Evolutionary conservation across 2,113 vertebrate species (phyloP), one percentile per base, ranked within the genome.

Genomic region (Crotalus horridus): DNA sequence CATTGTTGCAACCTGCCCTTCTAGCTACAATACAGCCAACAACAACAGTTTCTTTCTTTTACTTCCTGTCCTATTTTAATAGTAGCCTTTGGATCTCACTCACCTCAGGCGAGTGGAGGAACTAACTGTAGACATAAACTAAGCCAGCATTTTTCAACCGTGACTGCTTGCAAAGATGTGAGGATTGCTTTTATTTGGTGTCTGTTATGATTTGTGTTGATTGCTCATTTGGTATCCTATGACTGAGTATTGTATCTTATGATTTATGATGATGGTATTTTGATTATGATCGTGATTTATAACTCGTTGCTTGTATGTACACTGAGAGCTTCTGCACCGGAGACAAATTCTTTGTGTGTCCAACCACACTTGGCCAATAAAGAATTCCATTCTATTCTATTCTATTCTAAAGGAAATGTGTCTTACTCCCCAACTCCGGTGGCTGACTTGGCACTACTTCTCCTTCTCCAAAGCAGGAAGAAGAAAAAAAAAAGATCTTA

Each of bases 401-500:
- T 69, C 29, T 33, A 13, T n/a, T 69, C 12, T 33, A 74, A 81
- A 81, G 1, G 1, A 29, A 53, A 11, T 43, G 3, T 26, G 17
- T 39, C 54, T 23, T 56, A 4, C 5, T 39, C 13, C 46, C 85
- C 33, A 3, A 58, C 11, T 1, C 3, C 3, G 43, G 29, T 29
- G 8, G 3, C 39, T 74, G 39, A 85, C 7, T 12, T 53, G 26
- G 56, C 24, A 12, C 1, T 10, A 20, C 55, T 46, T 51, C 59
- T 10, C 29, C 87, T 91, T 96, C 90, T 93, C 33, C 89, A 88
- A 89, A 92, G 92, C 0, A 3, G 48, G 93, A 12, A 2, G 26
- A 13, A 9, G 1, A 33, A 2, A 3, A 54, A 89, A 95, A 93
- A 93, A 94, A 94, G 94, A 95, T 92, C 17, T 86, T 94, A 94